A percentile compares a stretch with the other conserved stretches of the same genome.
These are phyloP conservation scores for Mohoua ochrocephala DNA, from an alignment of 2,113 vertebrate genomes.

Conservation along the genomic window DNA sequence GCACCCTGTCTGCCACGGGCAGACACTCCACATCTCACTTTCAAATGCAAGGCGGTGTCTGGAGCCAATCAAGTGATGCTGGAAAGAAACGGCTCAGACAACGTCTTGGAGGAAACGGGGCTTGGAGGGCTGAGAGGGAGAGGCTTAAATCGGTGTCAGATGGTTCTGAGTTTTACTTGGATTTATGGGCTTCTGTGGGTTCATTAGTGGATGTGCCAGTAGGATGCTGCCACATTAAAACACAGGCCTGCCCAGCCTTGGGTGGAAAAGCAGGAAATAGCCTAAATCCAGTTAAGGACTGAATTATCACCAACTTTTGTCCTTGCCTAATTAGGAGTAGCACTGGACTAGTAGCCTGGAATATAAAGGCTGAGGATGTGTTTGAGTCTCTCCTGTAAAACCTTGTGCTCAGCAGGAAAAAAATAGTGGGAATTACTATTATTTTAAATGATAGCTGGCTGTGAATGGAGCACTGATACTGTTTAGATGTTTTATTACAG, in stretches of 20 bases:
- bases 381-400: not conserved
- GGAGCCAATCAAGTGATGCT: not conserved
- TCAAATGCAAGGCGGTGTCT: not conserved
- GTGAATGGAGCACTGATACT: not conserved
- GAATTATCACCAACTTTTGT: not conserved
- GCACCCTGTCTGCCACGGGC: not conserved
- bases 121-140: not conserved
- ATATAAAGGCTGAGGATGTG: not conserved
- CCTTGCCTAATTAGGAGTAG: not conserved
- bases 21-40: not conserved
- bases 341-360: not conserved
- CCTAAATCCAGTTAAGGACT: not conserved
- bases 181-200: not conserved
- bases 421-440: not conserved
- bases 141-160: not conserved
- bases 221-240: not conserved
- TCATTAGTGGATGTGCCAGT: not conserved
- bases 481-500: not conserved
- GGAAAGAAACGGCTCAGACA: not conserved
- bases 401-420: not conserved
- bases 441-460: not conserved
- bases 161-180: not conserved
- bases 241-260: not conserved
- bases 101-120: not conserved
- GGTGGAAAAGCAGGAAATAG: not conserved